These are phyloP conservation scores for Coptotermes formosanus DNA, from an alignment of 1,140 invertebrate species.

Conservation along the genomic window DNA sequence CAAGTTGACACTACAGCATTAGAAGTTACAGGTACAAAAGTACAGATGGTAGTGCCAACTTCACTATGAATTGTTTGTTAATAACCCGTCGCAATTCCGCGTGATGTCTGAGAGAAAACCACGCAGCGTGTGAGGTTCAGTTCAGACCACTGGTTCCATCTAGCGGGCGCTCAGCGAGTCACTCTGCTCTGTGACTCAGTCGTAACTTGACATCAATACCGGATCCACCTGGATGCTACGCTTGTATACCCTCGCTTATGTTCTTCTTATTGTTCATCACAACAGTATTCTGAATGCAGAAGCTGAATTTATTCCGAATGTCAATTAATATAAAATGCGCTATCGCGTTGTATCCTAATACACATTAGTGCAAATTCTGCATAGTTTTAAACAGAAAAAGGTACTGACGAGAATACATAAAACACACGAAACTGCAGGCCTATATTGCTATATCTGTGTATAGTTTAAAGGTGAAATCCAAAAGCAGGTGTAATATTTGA, in stretches of 20 bases:
- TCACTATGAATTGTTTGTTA: neutral
- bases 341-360: too few species aligned
- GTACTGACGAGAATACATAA: too few species aligned
- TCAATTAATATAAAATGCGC: too few species aligned
- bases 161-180: neutral
- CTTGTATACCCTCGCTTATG: neutral
- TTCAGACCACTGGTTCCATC: slow-evolving; percentile 10
- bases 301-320: too few species aligned
- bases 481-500: neutral
- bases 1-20: neutral
- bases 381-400: too few species aligned
- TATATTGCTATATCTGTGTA: too few species aligned
- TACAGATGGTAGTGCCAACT: neutral
- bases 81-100: neutral
- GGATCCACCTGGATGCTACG: neutral
- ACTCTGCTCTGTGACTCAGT: neutral
- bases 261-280: too few species aligned
- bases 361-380: too few species aligned
- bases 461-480: too few species aligned
- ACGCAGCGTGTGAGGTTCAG: neutral
- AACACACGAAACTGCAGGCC: too few species aligned
- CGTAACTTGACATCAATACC: neutral
- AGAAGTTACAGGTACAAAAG: neutral
- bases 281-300: too few species aligned
- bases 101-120: neutral